A percentile compares a stretch with the other conserved stretches of the same genome.
phyloP scores from a whole-genome alignment of 2,797 vertebrate genomes.

The Ctenosaura bakeri region DNA sequence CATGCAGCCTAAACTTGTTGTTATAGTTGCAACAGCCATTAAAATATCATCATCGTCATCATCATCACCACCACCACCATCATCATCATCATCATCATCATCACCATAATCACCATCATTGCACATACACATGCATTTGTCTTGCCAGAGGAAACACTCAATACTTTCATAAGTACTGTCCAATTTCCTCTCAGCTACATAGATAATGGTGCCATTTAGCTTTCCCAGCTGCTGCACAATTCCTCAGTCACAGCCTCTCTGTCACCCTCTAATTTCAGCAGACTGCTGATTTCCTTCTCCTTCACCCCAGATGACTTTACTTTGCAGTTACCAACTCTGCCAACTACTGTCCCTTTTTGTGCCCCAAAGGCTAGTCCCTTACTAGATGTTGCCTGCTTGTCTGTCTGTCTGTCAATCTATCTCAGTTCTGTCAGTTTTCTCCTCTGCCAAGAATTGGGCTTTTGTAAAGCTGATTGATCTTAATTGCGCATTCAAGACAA shows the following conservation, averaged over 20 bases:
- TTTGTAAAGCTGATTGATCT: not conserved
- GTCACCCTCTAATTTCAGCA: not conserved
- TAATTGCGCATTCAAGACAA: not conserved
- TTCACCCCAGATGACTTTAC: not conserved
- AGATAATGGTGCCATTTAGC: not conserved
- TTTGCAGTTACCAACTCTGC: not conserved
- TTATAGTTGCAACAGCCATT: conserved; percentile 22
- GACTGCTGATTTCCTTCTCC: not conserved
- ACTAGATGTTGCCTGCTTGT: too few relatives aligned
- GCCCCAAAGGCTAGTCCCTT: too few relatives aligned
- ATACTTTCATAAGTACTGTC: not conserved
- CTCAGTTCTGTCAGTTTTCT: not conserved
- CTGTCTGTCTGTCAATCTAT: too few relatives aligned
- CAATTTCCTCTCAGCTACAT: not conserved
- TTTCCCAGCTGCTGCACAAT: not conserved
- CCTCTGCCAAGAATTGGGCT: not conserved
- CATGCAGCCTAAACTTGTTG: not conserved
- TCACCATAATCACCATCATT: conserved; percentile 9
- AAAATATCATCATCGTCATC: conserved; percentile 2
- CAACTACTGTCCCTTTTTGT: too few relatives aligned
- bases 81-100: not conserved
- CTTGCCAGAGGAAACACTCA: not conserved
- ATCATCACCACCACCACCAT: not conserved
- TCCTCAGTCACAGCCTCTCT: not conserved
- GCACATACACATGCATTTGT: not conserved